phyloP scores from a whole-genome alignment of 2,113 vertebrate species.

The Sylvia atricapilla region DNA sequence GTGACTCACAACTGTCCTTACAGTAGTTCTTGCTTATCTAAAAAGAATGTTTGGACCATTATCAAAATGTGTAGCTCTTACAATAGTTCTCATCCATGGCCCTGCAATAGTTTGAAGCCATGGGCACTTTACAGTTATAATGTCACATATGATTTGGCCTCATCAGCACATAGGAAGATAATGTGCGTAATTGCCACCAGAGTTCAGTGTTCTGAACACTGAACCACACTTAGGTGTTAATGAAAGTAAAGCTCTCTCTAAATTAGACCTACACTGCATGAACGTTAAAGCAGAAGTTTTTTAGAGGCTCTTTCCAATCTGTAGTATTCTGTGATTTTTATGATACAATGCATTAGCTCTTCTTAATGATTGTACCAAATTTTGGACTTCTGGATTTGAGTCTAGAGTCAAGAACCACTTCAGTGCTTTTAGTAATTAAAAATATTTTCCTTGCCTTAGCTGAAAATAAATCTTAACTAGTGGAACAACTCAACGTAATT shows the following conservation, averaged over 20 bases:
- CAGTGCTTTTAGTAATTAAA: background rate
- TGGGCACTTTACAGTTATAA: background rate
- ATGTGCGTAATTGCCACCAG: background rate
- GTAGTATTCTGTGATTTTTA: background rate
- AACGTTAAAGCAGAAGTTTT: background rate
- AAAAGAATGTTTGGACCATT: background rate
- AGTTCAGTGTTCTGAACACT: background rate
- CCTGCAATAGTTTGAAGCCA: background rate
- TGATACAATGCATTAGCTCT: background rate
- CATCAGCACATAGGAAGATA: background rate
- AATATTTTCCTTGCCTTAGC: background rate
- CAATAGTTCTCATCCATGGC: background rate
- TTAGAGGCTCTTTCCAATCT: background rate
- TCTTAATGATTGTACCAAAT: background rate
- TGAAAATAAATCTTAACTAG: background rate
- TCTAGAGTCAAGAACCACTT: background rate
- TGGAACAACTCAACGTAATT: background rate
- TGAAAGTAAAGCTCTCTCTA: background rate
- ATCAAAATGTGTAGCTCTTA: background rate
- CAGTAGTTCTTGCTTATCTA: background rate
- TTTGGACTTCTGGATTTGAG: background rate
- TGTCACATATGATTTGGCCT: background rate
- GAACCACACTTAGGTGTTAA: background rate
- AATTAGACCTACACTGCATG: background rate
- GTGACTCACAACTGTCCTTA: background rate